phyloP scores from a whole-genome alignment of 2,888 invertebrate genomes.

The Antitype chi region DNA sequence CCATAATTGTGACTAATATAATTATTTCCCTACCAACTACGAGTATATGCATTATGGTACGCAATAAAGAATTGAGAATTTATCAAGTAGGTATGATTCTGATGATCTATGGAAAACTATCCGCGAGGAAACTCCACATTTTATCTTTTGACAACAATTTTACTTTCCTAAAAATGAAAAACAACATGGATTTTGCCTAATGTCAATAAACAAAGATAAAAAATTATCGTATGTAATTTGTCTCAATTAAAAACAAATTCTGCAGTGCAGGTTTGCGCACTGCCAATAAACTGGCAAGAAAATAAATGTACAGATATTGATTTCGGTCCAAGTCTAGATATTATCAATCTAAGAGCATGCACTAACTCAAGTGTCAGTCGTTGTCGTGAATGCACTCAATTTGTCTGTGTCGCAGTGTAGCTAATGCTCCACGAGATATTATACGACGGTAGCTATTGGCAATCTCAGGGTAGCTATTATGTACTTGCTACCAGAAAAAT shows the following conservation, averaged over 20 bases:
- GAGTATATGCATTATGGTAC: too few relatives aligned
- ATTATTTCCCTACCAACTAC: too few relatives aligned
- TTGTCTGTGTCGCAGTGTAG: conserved; percentile 42
- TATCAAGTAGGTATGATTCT: not conserved
- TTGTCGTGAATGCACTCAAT: conserved; percentile 55
- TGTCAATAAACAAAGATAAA: not conserved
- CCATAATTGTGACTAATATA: too few relatives aligned
- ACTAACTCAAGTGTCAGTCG: conserved; percentile 40
- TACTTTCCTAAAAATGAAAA: not conserved
- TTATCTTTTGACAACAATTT: not conserved
- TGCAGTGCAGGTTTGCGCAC: not conserved
- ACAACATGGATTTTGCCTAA: too few relatives aligned
- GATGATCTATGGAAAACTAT: not conserved
- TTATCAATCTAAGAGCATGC: conserved; percentile 29
- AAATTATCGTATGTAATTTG: not conserved
- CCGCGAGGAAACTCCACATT: not conserved
- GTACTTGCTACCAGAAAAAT: not conserved
- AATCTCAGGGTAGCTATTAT: conserved; percentile 35
- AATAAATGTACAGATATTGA: conserved; percentile 1
- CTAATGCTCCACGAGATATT: conserved; percentile 44
- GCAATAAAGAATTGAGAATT: too few relatives aligned
- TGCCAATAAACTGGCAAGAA: not conserved
- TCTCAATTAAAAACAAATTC: not conserved
- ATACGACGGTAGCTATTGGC: conserved; percentile 41
- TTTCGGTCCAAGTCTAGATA: conserved; percentile 10